phyloP scores from a whole-genome alignment of 2,888 invertebrate species.

The Lamellibrachia satsuma region DNA sequence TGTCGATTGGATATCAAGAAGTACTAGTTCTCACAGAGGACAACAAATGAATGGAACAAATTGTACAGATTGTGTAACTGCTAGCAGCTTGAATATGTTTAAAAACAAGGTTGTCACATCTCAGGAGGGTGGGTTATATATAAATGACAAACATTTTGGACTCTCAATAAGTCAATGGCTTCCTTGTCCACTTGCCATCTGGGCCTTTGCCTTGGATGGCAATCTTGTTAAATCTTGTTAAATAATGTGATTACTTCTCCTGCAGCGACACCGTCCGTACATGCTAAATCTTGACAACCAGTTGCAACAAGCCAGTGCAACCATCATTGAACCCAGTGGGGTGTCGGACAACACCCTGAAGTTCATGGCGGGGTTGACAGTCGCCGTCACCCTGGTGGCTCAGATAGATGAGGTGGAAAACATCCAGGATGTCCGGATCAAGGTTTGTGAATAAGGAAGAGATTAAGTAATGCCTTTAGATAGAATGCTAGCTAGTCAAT shows the following conservation, averaged over 20 bases:
- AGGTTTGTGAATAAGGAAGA: conserved; percentile 68
- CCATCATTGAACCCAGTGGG: conserved; percentile 83
- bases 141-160: too few species aligned
- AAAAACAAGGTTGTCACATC: too few species aligned
- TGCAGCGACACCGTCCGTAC: conserved; percentile 29
- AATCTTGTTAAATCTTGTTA: not conserved
- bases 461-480: not conserved
- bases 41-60: too few species aligned
- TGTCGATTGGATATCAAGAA: too few species aligned
- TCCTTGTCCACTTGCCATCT: too few species aligned
- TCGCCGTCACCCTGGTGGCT: conserved; percentile 87
- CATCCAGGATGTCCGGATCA: conserved; percentile 79
- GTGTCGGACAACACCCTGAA: conserved; percentile 84
- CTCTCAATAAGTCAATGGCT: too few species aligned
- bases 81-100: too few species aligned
- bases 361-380: conserved; percentile 90
- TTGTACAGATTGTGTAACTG: too few species aligned
- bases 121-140: too few species aligned
- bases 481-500: not conserved
- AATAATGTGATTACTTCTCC: not conserved
- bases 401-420: conserved; percentile 83
- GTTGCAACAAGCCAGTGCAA: conserved; percentile 61
- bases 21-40: too few species aligned
- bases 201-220: too few species aligned
- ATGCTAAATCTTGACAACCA: conserved; percentile 42